Base-by-base conservation (phyloP, 2,888 invertebrate genomes). In the Odontocerum albicorne region DNA sequence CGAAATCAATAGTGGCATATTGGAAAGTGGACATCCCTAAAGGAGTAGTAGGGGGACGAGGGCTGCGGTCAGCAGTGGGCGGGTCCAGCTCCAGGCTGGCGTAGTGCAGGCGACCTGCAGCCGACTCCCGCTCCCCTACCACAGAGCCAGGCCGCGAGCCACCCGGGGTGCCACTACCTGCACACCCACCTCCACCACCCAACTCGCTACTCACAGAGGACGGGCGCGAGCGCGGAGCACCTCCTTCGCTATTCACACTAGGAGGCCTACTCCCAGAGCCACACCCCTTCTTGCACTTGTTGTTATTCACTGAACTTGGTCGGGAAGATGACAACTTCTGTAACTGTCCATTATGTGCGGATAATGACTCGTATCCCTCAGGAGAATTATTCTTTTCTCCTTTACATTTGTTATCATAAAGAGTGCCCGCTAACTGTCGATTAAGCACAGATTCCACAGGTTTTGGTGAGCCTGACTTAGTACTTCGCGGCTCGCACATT, bases 1-100 rank as follows among this genome's bases (percentile, higher is more conserved):
- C 76, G 72, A 90, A 91, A 78, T 90, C 90, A 59, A 91, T 90
- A 75, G 89, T 85, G 60, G 90, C 90, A 72, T 91, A 91, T 33
- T 81, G 80, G 65, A 86, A 83, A 38, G 77, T 66, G 57, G 69
- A 59, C 16, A 66, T 67, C 31, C 71, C 73, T 60, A 70, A 70
- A 13, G 64, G 63, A 7, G 70, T 66, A 16, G 74, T 66, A 17
- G 77, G 72, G 67, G 6, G 69, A 64, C 13, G 70, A 66, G 36
- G 70, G 61, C 64, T 62, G 65, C 60, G 66, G n/a, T n/a, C n/a
- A 13, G 49, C 54, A 2, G 47, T 20, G 8, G 36, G 31, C n/a
- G 49, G 32, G 10, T 59, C 55, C 35, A 86, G 69, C 68, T 86
- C 86, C 60, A 86, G 72, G 63, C 83, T 86, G 38, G 85, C 86